Evolutionary conservation across 2,888 invertebrate genomes (phyloP), one percentile per base, ranked within the genome.

Genomic region (Cheilosia pagana): DNA sequence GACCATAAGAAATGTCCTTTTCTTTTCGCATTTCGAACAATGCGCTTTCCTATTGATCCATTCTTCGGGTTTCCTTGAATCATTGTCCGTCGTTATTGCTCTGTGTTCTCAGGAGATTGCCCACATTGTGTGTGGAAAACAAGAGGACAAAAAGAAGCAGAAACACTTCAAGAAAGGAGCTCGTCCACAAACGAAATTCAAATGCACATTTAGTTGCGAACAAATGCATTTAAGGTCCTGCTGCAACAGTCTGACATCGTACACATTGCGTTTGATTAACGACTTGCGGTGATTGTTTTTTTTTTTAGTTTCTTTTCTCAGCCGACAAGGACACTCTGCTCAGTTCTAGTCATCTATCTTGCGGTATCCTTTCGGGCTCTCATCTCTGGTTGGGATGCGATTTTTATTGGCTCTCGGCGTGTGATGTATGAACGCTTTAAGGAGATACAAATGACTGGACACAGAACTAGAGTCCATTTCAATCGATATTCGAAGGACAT

Each of bases 251-350:
- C 39, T 81, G 85, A 85, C 85, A 71, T 70, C 62, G 71, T 71
- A 62, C 85, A 85, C 85, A 85, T 85, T 85, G 85, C 85, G 71
- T 81, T 75, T 85, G 85, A 85, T 85, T 81, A 85, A 85, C 76
- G 81, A 43, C 48, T 52, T 81, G 85, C 23, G 85, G 85, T 81
- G 85, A 85, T 85, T 76, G 75, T 76, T 67, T 50, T 14, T 50
- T 50, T 12, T 23, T 48, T 19, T 45, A 8, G 7, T 12, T 48
- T 48, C 5, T 48, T 48, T 19, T 45, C 8, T 10, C 78, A 70
- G 50, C 60, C 67, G 55, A 55, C 50, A 55, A 3, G 19, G 28
- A 43, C 39, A 48, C 28, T 68, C 12, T 76, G n/a, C 50, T 65
- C 65, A 53, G 60, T 70, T 43, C 21, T 43, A 53, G 31, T 39